These are phyloP conservation scores for Drosophila persimilis DNA, from an alignment of 1,140 invertebrate genomes.

Conservation along the genomic window DNA sequence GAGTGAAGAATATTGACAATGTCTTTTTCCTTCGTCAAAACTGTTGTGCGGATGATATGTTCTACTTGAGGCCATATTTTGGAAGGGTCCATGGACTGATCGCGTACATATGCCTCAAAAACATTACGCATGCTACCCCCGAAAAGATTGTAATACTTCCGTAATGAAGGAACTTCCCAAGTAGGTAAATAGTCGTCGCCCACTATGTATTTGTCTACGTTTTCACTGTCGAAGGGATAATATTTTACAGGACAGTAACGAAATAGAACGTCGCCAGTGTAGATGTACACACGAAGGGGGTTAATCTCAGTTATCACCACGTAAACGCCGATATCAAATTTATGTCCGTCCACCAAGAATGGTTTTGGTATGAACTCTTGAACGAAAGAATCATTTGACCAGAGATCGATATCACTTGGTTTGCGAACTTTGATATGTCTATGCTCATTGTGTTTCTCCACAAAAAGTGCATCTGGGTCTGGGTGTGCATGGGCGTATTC, in stretches of 20 bases:
- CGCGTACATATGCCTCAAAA: conserved; percentile 91
- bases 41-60: conserved; percentile 89
- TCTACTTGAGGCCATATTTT: conserved; percentile 93
- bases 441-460: conserved; percentile 97
- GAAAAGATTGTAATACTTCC: conserved; percentile 89
- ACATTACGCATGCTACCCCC: conserved; percentile 94
- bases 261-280: conserved; percentile 94
- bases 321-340: conserved; percentile 99
- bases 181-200: conserved; percentile 97
- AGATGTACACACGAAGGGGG: conserved; percentile 94
- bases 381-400: conserved; percentile 91
- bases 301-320: conserved; percentile 95
- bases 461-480: conserved; percentile 90
- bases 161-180: conserved; percentile 95
- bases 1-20: conserved; percentile 85
- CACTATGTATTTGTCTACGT: conserved; percentile 96
- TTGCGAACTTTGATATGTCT: conserved; percentile 92
- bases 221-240: conserved; percentile 93
- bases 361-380: conserved; percentile 95
- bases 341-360: conserved; percentile 92
- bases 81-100: conserved; percentile 87
- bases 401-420: conserved; percentile 88
- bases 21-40: conserved; percentile 89
- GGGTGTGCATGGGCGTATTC: conserved; percentile 88
- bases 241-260: conserved; percentile 96